Base-by-base conservation (phyloP, 2,888 invertebrate species). In the Hirtodrosophila histrioides region DNA sequence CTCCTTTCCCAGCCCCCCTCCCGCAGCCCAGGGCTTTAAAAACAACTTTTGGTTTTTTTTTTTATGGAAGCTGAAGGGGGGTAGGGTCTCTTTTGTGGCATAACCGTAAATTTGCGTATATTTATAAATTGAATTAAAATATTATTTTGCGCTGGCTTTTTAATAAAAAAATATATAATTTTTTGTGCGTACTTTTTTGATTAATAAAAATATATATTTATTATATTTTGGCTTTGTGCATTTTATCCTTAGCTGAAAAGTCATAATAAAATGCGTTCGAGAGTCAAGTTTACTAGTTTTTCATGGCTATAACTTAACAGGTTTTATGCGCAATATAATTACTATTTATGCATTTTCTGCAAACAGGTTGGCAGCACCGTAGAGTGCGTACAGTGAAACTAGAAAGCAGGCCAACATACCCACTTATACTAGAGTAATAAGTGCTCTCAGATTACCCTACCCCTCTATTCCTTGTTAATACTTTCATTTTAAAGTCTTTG, bases 101-200 rank as follows among this genome's bases (percentile, higher is more conserved):
- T 53, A 56, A 58, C 40, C 66, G 51, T 65, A 61, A 68, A 71
- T 65, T 51, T 51, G 57, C 43, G 41, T 54, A 56, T 53, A 55
- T 63, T 64, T 56, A 54, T 65, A 69, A 81, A 85, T 78, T 78
- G 53, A 62, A 85, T 75, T 63, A 53, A 71, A 75, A 66, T 61
- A 64, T 62, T 58, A 27, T 55, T 37, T 37, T 36, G 9, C 10
- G 37, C 6, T 8, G 7, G 31, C 31, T 12, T 39, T 46, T 51
- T 57, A 51, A 37, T 51, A 29, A 46, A 51, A 63, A 39, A 12
- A 31, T 55, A 31, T 17, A n/a, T n/a, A 35, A 40, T 37, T 35
- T 31, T 31, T 31, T 9, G 31, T 31, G 9, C 6, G 3, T 27
- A 6, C 3, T 17, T 27, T 27, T 4, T 27, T 4, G 27, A 5